phyloP scores from a whole-genome alignment of 2,113 vertebrate genomes.

The Propithecus coquereli region DNA sequence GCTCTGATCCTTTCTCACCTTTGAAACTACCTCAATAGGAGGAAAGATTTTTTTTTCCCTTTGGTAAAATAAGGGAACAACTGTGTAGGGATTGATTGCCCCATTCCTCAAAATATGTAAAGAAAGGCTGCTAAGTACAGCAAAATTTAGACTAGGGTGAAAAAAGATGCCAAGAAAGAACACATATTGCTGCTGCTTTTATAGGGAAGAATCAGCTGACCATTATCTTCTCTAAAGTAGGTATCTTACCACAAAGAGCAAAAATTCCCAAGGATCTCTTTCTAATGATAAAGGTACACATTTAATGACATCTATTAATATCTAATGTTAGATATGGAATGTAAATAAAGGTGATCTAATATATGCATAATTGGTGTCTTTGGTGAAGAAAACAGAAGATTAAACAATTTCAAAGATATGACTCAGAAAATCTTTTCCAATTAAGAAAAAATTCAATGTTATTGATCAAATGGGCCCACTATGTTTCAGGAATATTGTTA shows the following conservation, averaged over 20 bases:
- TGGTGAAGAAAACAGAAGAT: not conserved
- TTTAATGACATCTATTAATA: not conserved
- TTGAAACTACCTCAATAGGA: not conserved
- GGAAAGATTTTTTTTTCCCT: not conserved
- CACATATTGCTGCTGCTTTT: not conserved
- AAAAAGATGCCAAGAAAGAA: not conserved
- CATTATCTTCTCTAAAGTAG: not conserved
- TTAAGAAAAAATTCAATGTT: not conserved
- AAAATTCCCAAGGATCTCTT: not conserved
- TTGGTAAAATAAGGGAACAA: not conserved
- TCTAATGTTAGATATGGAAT: not conserved
- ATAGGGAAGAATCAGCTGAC: not conserved
- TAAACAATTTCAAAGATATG: not conserved
- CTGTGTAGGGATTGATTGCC: not conserved
- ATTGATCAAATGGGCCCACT: not conserved
- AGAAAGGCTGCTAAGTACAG: not conserved
- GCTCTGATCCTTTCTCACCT: not conserved
- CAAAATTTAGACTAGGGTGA: not conserved
- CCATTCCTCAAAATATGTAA: not conserved
- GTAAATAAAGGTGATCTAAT: not conserved
- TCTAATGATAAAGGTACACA: not conserved
- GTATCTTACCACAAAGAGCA: not conserved
- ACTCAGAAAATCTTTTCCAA: not conserved
- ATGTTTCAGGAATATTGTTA: not conserved
- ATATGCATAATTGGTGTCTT: not conserved